Evolutionary conservation across 1,140 invertebrate species (phyloP).

Genomic region (Nephila pilipes): DNA sequence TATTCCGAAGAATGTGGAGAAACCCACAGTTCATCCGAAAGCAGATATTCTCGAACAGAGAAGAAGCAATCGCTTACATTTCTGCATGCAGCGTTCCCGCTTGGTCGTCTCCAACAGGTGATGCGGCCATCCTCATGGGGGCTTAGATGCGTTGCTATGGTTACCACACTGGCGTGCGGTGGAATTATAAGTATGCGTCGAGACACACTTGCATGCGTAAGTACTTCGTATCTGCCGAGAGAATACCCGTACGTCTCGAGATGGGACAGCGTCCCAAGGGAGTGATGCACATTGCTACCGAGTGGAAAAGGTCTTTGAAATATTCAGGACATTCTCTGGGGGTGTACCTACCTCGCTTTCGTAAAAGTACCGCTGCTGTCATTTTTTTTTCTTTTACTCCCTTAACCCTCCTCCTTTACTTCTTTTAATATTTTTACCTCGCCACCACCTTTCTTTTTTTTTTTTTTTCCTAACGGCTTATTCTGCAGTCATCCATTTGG

Average conservation of each 20-base stretch:
- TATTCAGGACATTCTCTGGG: constrained; percentile 54
- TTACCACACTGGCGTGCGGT: constrained; percentile 51
- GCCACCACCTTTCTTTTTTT: neutral
- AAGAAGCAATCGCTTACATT: too few relatives aligned
- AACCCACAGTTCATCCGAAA: too few relatives aligned
- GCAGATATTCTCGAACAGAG: too few relatives aligned
- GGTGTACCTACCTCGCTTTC: constrained; percentile 39
- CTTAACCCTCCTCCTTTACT: neutral
- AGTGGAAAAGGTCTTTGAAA: constrained; percentile 67
- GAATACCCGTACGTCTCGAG: neutral
- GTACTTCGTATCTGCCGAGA: neutral
- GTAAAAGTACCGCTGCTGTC: constrained; percentile 70
- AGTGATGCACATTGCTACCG: constrained; percentile 32
- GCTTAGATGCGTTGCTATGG: constrained; percentile 64
- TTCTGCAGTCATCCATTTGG: constrained; percentile 74
- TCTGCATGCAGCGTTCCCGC: too few relatives aligned
- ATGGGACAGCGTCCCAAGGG: constrained; percentile 33
- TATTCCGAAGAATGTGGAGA: too few relatives aligned
- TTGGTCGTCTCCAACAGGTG: constrained; percentile 60
- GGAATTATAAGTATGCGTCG: constrained; percentile 73
- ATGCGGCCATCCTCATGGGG: neutral
- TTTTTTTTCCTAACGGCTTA: constrained; percentile 63
- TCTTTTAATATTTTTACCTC: constrained; percentile 68
- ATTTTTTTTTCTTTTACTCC: neutral
- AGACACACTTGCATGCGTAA: constrained; percentile 67